These are phyloP conservation scores for Hemicordylus capensis DNA, from an alignment of 2,113 vertebrate genomes.

Conservation along the genomic window DNA sequence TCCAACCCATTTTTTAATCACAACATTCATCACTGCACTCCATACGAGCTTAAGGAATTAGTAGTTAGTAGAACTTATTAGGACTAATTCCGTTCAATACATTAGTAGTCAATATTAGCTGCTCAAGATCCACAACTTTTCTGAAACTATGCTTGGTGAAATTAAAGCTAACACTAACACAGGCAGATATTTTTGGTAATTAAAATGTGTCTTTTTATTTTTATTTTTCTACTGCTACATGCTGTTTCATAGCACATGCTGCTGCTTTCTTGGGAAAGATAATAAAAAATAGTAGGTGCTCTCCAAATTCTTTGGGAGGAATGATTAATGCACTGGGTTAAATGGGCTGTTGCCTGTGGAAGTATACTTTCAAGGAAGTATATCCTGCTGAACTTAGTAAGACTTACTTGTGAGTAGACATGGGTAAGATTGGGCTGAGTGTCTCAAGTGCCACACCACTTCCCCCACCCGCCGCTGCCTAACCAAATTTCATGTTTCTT, in stretches of 20 bases:
- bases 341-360: neutral
- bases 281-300: neutral
- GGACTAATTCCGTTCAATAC: neutral
- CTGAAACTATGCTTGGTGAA: neutral
- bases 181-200: neutral
- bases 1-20: neutral
- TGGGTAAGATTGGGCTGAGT: neutral
- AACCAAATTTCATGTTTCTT: neutral
- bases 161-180: neutral
- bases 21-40: neutral
- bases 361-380: neutral
- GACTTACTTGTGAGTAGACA: neutral
- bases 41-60: neutral
- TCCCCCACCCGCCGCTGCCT: too few species aligned
- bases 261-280: neutral
- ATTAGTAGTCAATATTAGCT: neutral
- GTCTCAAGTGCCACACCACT: neutral
- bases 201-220: neutral
- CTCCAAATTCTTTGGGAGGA: neutral
- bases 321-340: neutral
- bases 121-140: neutral
- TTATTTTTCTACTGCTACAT: neutral
- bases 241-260: neutral
- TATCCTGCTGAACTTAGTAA: neutral
- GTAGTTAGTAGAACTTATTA: neutral